A percentile compares a stretch with the other conserved stretches of the same genome.
Conservation (phyloP, 2,797 vertebrate genomes). For the Tachyglossus aculeatus region DNA sequence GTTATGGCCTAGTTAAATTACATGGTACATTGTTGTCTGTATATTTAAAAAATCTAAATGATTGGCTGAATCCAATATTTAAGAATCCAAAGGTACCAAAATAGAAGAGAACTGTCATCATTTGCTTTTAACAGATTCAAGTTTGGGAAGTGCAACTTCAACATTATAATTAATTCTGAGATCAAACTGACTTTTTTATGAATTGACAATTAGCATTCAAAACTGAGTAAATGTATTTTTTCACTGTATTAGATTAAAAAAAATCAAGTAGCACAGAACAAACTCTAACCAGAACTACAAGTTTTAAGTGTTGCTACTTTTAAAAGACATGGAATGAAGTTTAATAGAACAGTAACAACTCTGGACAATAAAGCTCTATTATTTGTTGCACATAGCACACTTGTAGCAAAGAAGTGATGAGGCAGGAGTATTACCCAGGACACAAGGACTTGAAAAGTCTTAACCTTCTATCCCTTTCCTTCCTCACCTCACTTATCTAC, state of each 20-base stretch:
- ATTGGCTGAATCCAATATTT: not conserved
- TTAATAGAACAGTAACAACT: not conserved
- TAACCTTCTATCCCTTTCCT: too few species aligned
- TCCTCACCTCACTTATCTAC: too few species aligned
- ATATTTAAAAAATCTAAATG: conserved; percentile 16
- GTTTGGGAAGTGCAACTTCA: not conserved
- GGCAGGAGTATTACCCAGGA: too few species aligned
- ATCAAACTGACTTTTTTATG: too few species aligned
- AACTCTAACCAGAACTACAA: not conserved
- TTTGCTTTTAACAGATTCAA: conserved; percentile 11
- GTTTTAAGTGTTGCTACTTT: too few species aligned
- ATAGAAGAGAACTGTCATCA: too few species aligned
- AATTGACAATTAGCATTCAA: conserved; percentile 7
- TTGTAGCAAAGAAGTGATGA: too few species aligned
- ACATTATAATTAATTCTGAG: too few species aligned
- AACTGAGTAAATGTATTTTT: conserved; percentile 1
- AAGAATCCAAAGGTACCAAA: not conserved
- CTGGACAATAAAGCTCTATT: not conserved
- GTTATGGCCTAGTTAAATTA: too few species aligned
- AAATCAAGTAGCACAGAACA: not conserved
- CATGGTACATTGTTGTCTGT: too few species aligned
- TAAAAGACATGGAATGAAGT: not conserved
- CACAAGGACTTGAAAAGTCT: too few species aligned
- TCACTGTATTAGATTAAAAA: not conserved
- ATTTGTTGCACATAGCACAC: not conserved